Percentiles rank a stretch among this genome's conserved stretches.
Evolutionary conservation across 1,140 invertebrate species (phyloP).

Genomic region (Neodiprion fabricii): DNA sequence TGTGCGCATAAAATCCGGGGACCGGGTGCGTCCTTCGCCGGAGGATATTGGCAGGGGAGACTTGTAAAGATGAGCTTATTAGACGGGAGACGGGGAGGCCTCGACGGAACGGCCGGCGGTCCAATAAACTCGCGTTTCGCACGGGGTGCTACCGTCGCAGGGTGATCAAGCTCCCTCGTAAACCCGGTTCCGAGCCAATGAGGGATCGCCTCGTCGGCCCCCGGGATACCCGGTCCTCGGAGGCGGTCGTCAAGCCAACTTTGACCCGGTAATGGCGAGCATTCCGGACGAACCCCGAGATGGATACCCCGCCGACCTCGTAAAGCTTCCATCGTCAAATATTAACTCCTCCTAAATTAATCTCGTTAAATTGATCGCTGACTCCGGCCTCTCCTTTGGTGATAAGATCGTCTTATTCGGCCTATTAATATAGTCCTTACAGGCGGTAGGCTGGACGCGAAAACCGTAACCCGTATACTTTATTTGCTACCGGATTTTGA

Average conservation of each 20-base stretch:
- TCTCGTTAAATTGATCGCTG: constrained; percentile 40
- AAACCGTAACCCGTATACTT: neutral
- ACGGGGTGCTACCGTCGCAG: neutral
- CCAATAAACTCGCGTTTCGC: neutral
- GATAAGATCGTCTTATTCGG: constrained; percentile 19
- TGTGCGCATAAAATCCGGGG: neutral
- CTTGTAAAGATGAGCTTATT: neutral
- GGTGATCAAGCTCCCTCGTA: neutral
- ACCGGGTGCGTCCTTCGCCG: neutral
- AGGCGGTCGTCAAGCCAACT: constrained; percentile 6
- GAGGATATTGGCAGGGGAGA: neutral
- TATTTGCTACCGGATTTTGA: neutral
- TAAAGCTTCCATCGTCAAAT: constrained; percentile 46
- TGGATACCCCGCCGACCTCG: constrained; percentile 28
- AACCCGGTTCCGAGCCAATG: neutral
- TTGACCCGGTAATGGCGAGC: constrained; percentile 40
- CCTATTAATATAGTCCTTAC: neutral
- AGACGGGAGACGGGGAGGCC: neutral
- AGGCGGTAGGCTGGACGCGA: too few relatives aligned
- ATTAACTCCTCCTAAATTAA: constrained; percentile 48
- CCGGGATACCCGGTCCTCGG: neutral
- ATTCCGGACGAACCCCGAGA: constrained; percentile 28
- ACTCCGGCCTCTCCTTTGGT: neutral
- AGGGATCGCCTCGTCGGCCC: neutral
- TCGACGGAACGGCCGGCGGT: neutral